Percentiles rank a stretch among this genome's conserved stretches.
phyloP scores from a whole-genome alignment of 2,113 vertebrate genomes.

The Aleadryas rufinucha region DNA sequence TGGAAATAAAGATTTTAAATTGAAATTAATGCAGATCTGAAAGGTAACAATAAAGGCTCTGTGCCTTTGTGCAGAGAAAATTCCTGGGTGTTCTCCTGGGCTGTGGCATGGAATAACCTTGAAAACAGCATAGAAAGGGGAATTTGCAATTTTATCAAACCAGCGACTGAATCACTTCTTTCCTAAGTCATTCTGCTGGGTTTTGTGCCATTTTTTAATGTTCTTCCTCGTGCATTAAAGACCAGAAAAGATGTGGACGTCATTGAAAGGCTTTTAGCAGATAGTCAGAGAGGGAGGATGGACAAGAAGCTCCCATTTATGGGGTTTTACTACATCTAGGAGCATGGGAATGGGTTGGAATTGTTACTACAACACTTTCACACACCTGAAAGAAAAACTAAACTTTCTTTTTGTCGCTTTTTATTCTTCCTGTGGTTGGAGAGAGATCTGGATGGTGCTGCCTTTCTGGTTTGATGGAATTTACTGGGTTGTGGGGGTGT shows the following conservation, averaged over 20 bases:
- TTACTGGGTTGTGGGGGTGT: background rate
- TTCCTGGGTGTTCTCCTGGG: background rate
- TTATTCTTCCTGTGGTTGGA: background rate
- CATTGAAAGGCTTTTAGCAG: background rate
- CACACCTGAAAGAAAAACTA: background rate
- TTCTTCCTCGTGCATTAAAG: background rate
- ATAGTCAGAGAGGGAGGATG: background rate
- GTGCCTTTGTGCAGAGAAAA: background rate
- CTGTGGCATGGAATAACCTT: background rate
- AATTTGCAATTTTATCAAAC: background rate
- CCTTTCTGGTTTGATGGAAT: background rate
- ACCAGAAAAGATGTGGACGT: background rate
- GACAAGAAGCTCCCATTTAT: background rate
- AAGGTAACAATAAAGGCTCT: background rate
- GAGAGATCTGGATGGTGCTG: background rate
- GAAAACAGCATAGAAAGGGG: background rate
- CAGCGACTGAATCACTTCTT: accelerated
- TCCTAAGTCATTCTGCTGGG: background rate
- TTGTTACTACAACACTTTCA: accelerated
- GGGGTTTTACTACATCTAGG: accelerated
- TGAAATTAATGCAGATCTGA: background rate
- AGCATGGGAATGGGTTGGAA: background rate
- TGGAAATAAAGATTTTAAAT: background rate
- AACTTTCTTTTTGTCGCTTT: background rate
- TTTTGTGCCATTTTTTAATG: background rate